Evolutionary conservation across 2,888 invertebrate species (phyloP).

Genomic region (Aproaerema taeniolella): DNA sequence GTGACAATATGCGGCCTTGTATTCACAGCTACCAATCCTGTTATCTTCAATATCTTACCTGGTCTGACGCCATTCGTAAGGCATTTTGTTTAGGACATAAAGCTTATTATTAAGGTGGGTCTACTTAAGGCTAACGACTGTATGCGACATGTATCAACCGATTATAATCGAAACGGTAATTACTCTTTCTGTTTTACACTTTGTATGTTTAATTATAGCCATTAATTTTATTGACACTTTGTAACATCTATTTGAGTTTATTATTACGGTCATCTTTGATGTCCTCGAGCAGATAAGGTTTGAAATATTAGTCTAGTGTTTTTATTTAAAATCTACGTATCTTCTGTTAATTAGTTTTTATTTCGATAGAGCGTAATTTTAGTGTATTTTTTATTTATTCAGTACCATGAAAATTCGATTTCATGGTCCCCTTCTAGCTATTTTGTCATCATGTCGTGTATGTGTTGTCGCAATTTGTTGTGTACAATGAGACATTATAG

Average conservation of each 20-base stretch:
- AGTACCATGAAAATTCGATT: conserved; percentile 30
- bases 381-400: too few species aligned
- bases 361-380: too few species aligned
- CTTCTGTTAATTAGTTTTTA: too few species aligned
- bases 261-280: too few species aligned
- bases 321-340: too few species aligned
- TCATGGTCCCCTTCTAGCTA: conserved; percentile 28
- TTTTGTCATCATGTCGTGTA: conserved; percentile 21
- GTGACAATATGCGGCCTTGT: conserved; percentile 45
- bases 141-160: conserved; percentile 19
- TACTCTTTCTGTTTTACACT: conserved; percentile 19
- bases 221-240: conserved; percentile 23
- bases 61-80: conserved; percentile 37
- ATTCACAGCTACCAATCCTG: conserved; percentile 38
- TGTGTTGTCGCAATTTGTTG: conserved; percentile 45
- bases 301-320: too few species aligned
- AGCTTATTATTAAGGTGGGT: conserved; percentile 27
- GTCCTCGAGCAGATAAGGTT: too few species aligned
- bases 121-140: conserved; percentile 28
- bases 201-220: conserved; percentile 5
- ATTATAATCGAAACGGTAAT: conserved; percentile 15
- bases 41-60: conserved; percentile 37
- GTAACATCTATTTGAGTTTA: too few species aligned
- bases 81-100: conserved; percentile 32
- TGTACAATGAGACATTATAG: conserved; percentile 57